Conservation (phyloP, 2,888 invertebrate species). For the Polyploca ridens region DNA sequence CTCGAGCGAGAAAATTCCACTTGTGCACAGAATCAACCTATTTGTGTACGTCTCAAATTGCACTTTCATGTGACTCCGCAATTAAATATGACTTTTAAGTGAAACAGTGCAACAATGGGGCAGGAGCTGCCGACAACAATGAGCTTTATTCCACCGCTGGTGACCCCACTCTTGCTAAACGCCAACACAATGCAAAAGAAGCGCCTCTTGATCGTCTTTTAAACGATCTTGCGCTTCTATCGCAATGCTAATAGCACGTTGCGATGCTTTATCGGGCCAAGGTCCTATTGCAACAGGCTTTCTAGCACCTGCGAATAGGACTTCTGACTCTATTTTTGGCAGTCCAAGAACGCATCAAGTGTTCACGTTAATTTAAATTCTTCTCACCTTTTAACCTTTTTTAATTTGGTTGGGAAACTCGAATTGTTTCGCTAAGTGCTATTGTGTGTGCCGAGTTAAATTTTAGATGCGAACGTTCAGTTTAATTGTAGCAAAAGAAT, state of each 20-base stretch:
- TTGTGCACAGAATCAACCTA: conserved; percentile 37
- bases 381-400: conserved; percentile 73
- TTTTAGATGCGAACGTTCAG: conserved; percentile 16
- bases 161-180: conserved; percentile 75
- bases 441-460: conserved; percentile 44
- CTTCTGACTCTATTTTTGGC: conserved; percentile 58
- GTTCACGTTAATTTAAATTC: conserved; percentile 69
- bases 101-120: conserved; percentile 67
- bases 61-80: conserved; percentile 52
- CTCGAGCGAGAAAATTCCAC: conserved; percentile 51
- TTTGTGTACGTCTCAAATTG: conserved; percentile 40
- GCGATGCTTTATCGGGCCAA: conserved; percentile 74
- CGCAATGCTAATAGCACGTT: conserved; percentile 73
- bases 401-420: conserved; percentile 64
- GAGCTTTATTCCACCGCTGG: conserved; percentile 53
- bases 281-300: conserved; percentile 77
- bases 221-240: conserved; percentile 76
- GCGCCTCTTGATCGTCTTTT: conserved; percentile 79
- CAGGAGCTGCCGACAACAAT: conserved; percentile 67
- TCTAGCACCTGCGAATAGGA: conserved; percentile 74
- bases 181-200: conserved; percentile 70
- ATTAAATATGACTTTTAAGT: conserved; percentile 74
- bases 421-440: conserved; percentile 47
- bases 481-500: conserved; percentile 18
- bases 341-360: conserved; percentile 52